A percentile compares a stretch with the other conserved stretches of the same genome.
phyloP scores from a whole-genome alignment of 1,140 invertebrate species.

The Dendroctonus ponderosae region DNA sequence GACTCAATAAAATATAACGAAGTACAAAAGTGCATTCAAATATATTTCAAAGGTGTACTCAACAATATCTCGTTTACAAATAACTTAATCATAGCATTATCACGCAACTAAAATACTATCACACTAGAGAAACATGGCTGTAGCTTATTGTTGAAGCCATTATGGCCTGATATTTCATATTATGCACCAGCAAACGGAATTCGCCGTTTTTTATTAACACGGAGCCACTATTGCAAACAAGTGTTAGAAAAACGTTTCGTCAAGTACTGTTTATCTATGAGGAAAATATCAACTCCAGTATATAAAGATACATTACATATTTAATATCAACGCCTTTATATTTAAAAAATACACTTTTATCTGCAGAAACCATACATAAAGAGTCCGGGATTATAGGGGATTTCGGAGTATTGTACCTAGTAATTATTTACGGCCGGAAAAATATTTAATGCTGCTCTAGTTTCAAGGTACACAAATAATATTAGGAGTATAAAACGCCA shows the following conservation, averaged over 20 bases:
- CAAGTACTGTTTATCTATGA: not conserved
- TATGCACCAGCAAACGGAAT: too few relatives aligned
- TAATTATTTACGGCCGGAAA: too few relatives aligned
- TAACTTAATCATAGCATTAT: constrained; percentile 11
- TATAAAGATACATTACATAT: not conserved
- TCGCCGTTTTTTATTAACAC: too few relatives aligned
- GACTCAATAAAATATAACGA: too few relatives aligned
- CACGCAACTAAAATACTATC: constrained; percentile 11
- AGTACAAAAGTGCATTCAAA: constrained; percentile 18
- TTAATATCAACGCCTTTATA: not conserved
- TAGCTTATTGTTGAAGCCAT: constrained; percentile 13
- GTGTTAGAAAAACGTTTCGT: not conserved
- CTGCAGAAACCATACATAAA: too few relatives aligned
- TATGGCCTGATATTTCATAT: constrained; percentile 5
- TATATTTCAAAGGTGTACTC: constrained; percentile 19
- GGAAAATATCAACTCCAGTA: not conserved
- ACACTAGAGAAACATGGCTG: constrained; percentile 16
- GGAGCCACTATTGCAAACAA: not conserved
- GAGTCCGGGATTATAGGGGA: too few relatives aligned
- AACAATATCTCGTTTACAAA: constrained; percentile 14
- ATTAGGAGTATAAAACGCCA: too few relatives aligned
- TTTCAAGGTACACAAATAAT: too few relatives aligned
- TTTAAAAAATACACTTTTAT: too few relatives aligned
- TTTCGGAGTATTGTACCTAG: too few relatives aligned
- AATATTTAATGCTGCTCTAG: too few relatives aligned